Evolutionary conservation across 2,113 vertebrate genomes (phyloP).

Genomic region (Onychostoma macrolepis): DNA sequence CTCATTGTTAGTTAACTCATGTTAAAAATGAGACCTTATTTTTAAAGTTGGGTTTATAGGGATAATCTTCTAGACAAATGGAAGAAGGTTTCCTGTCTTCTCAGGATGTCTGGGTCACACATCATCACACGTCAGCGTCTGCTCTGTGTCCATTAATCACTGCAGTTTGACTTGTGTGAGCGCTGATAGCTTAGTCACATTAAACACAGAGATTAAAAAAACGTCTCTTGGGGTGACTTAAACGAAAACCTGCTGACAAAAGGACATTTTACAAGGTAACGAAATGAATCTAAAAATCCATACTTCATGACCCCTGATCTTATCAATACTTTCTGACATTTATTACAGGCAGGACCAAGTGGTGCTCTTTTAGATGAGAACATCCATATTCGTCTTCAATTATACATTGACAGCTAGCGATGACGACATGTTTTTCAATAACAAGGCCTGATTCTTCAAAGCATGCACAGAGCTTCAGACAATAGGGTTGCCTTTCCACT

Average conservation of each 20-base stretch:
- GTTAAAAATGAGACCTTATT: not conserved
- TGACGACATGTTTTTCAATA: not conserved
- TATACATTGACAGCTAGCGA: not conserved
- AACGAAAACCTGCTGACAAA: conserved; percentile 38
- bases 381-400: conserved; percentile 31
- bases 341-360: conserved; percentile 44
- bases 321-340: conserved; percentile 57
- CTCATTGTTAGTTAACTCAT: not conserved
- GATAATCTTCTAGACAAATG: not conserved
- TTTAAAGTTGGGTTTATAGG: not conserved
- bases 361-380: conserved; percentile 23
- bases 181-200: conserved; percentile 48
- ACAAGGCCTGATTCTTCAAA: not conserved
- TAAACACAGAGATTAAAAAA: conserved; percentile 12
- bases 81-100: not conserved
- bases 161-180: not conserved
- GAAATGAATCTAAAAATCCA: conserved; percentile 59
- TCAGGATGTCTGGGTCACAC: conserved; percentile 27
- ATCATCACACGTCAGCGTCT: conserved; percentile 19
- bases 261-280: conserved; percentile 36
- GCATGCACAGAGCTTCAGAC: not conserved
- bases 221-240: not conserved
- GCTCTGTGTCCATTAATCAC: not conserved
- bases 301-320: conserved; percentile 43
- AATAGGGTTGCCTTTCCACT: not conserved